Evolutionary conservation across 2,113 vertebrate species (phyloP).

Genomic region (Alaudala cheleensis): DNA sequence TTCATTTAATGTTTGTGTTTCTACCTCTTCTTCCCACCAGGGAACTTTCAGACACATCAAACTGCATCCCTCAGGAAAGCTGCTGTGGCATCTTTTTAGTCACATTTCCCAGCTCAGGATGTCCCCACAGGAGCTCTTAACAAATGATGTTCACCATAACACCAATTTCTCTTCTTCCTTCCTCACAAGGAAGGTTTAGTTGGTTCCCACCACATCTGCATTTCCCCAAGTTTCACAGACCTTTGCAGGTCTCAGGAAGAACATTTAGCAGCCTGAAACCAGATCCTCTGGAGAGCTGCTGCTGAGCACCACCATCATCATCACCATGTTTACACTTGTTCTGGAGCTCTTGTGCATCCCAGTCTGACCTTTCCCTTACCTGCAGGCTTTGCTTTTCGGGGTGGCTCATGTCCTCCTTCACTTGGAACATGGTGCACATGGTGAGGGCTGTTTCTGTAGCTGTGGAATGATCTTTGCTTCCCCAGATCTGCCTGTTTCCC

Average conservation of each 20-base stretch:
- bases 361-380: neutral
- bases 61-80: neutral
- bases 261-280: neutral
- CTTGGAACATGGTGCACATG: fast-evolving
- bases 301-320: neutral
- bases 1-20: neutral
- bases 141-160: fast-evolving
- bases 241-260: neutral
- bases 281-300: neutral
- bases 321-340: neutral
- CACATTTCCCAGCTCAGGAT: neutral
- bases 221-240: neutral
- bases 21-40: neutral
- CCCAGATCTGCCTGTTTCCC: neutral
- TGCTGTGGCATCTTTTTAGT: neutral
- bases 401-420: neutral
- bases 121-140: neutral
- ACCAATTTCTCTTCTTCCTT: neutral
- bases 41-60: neutral
- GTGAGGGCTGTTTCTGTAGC: neutral
- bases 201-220: neutral
- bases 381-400: neutral
- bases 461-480: neutral
- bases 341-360: neutral
- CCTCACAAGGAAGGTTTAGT: neutral